Percentiles rank a stretch among this genome's conserved stretches.
Evolutionary conservation across 1,140 invertebrate species (phyloP).

Genomic region (Euura saliciscinereae): DNA sequence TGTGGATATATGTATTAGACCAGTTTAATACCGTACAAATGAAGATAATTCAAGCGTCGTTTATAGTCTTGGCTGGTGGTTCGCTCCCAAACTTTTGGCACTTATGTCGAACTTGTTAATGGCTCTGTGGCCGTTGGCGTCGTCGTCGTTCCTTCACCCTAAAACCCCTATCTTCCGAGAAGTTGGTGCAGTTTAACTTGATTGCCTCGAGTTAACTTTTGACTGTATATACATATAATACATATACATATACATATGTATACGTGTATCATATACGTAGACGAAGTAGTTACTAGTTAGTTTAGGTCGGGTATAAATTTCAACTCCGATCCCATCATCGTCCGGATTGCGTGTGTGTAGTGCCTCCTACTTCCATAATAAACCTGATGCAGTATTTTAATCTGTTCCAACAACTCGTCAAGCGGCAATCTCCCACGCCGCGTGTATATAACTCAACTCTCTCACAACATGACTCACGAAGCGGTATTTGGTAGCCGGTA

Average conservation of each 20-base stretch:
- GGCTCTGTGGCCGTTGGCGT: slow-evolving; percentile 21
- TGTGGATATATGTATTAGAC: too few species aligned
- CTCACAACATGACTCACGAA: too few species aligned
- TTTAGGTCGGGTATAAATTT: slow-evolving; percentile 23
- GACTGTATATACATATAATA: slow-evolving; percentile 8
- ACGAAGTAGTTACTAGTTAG: slow-evolving; percentile 28
- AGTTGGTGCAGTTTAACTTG: slow-evolving; percentile 37
- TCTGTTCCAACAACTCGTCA: too few species aligned
- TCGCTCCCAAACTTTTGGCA: slow-evolving; percentile 22
- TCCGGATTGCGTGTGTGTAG: not conserved
- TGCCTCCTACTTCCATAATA: not conserved
- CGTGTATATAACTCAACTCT: too few species aligned
- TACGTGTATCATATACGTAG: too few species aligned
- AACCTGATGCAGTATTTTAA: too few species aligned
- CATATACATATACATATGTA: too few species aligned
- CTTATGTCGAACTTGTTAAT: slow-evolving; percentile 42
- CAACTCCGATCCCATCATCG: not conserved
- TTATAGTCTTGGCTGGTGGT: slow-evolving; percentile 24
- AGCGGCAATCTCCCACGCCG: too few species aligned
- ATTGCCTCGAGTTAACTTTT: slow-evolving; percentile 33
- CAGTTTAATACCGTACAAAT: too few species aligned
- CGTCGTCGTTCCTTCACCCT: not conserved
- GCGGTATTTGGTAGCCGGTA: too few species aligned
- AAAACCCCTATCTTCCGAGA: slow-evolving; percentile 20
- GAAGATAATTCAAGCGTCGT: not conserved